Evolutionary conservation across 2,113 vertebrate genomes (phyloP), one percentile per base, ranked within the genome.

Genomic region (Rhinolophus sinicus): DNA sequence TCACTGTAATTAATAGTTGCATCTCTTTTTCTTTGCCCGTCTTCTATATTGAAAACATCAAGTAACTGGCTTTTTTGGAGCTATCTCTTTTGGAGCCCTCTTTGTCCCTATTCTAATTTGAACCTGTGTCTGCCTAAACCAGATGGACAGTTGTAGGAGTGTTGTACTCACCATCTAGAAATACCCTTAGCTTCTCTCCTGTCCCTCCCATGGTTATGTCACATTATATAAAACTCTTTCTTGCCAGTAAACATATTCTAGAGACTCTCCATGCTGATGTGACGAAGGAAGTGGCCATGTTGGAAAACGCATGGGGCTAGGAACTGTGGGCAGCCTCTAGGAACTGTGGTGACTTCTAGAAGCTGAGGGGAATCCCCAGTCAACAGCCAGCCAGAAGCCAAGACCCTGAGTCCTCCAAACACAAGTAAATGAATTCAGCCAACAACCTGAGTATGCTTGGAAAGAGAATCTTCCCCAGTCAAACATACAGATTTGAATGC

Each of bases 401-500:
- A n/a, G 30, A 15, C n/a, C 2, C 1, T 87, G 19, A 28, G 6
- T n/a, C 38, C 19, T 64, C 21, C 16, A 15, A 62, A 8, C 2
- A 33, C 52, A 76, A 28, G 21, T n/a, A 44, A 33, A 44, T 75
- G 33, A 72, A 64, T 77, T 64, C 47, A 28, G 8, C 38, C 35
- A 52, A 38, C 18, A 69, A 52, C 8, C 3, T 12, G 9, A 50
- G 9, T n/a, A 3, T 72, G 18, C 47, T 64, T 44, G 13, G 54
- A 92, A 85, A 21, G 24, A 60, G 58, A 87, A 8, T 78, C 72
- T 67, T 83, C 19, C 60, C n/a, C 35, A 83, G 62, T 54, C 50
- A 60, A 82, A 11, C 35, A 8, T 4, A 76, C 0, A 70, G 26
- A 69, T 67, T 16, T 4, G 40, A 69, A 73, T 22, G 0, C 22